phyloP scores from a whole-genome alignment of 2,113 vertebrate species.

The Orthonyx spaldingii region DNA sequence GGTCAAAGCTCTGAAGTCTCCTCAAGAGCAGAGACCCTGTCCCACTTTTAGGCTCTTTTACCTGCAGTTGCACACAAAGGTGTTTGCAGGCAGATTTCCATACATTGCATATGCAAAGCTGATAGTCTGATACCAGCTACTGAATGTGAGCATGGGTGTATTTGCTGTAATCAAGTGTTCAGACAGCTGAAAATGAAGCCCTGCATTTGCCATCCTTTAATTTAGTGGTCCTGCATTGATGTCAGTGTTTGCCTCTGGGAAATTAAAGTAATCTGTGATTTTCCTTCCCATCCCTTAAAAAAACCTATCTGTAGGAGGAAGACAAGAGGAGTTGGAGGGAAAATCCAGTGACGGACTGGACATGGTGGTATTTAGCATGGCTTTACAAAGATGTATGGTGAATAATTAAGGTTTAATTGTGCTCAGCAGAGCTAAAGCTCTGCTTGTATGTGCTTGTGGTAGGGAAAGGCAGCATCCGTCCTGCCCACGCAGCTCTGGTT shows the following conservation, averaged over 20 bases:
- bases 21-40: neutral
- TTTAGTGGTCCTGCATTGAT: neutral
- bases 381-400: neutral
- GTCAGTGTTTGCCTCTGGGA: neutral
- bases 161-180: neutral
- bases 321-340: neutral
- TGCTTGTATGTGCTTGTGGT: neutral
- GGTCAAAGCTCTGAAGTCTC: neutral
- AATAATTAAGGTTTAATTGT: neutral
- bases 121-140: neutral
- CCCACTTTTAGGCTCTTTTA: neutral
- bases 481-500: neutral
- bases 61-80: neutral
- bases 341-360: neutral
- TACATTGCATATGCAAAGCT: neutral
- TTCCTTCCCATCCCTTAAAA: neutral
- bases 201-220: neutral
- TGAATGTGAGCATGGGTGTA: neutral
- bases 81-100: neutral
- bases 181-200: conserved; percentile 2
- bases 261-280: neutral
- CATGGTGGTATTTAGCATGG: neutral
- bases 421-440: neutral
- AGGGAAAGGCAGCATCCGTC: neutral
- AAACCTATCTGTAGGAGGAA: neutral